A percentile compares a stretch with the other conserved stretches of the same genome.
Conservation (phyloP, 2,888 invertebrate species). For the Amphipoea lucens region DNA sequence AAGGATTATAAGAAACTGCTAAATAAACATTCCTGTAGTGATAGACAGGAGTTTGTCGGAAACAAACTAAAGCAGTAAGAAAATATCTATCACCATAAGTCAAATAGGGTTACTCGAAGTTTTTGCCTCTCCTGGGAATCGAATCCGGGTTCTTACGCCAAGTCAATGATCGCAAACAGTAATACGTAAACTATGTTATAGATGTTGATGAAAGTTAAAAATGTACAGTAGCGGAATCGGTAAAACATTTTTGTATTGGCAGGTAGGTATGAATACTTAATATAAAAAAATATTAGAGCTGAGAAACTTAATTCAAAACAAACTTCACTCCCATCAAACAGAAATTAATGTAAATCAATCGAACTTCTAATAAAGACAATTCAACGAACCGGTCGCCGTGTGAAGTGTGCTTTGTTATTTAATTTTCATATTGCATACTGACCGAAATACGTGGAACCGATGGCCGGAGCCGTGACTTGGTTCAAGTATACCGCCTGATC, state of each 20-base stretch:
- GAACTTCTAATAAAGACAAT: slow-evolving; percentile 69
- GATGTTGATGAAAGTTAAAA: background rate
- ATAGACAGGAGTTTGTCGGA: slow-evolving; percentile 15
- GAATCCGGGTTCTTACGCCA: slow-evolving; percentile 5
- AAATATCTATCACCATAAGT: slow-evolving; percentile 11
- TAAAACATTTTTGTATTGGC: background rate
- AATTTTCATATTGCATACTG: slow-evolving; percentile 84
- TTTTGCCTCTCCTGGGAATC: slow-evolving; percentile 18
- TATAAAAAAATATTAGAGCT: fast-evolving
- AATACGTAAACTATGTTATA: background rate
- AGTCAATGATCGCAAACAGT: background rate
- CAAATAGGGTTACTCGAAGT: background rate
- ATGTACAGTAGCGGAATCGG: background rate
- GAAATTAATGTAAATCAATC: slow-evolving; percentile 65
- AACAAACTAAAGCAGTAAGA: slow-evolving; percentile 6
- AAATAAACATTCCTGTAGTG: slow-evolving; percentile 31
- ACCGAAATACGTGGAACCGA: slow-evolving; percentile 88
- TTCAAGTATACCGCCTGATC: slow-evolving; percentile 76
- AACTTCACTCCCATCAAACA: slow-evolving; percentile 36
- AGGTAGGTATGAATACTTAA: background rate
- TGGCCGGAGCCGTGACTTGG: slow-evolving; percentile 82
- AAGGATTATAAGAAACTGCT: slow-evolving; percentile 23
- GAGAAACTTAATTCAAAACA: slow-evolving; percentile 7
- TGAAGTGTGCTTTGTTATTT: slow-evolving; percentile 68
- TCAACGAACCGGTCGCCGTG: slow-evolving; percentile 60